Evolutionary conservation across 2,113 vertebrate genomes (phyloP).

Genomic region (Zapus hudsonius): DNA sequence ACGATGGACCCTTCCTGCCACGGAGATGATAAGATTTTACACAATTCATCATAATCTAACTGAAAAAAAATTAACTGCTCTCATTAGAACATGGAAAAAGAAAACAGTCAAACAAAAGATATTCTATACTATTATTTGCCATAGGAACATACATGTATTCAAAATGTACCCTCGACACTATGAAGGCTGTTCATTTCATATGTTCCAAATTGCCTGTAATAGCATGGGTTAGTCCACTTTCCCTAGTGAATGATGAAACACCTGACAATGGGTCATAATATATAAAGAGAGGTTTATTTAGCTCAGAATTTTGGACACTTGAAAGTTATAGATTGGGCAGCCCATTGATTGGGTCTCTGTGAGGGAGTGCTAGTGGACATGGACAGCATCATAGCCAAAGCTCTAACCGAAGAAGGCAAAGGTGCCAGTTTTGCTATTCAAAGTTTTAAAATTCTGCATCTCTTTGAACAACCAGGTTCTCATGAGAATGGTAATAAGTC

Average conservation of each 20-base stretch:
- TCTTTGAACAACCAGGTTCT: not conserved
- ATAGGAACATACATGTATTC: not conserved
- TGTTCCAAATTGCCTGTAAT: not conserved
- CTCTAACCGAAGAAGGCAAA: not conserved
- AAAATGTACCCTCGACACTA: not conserved
- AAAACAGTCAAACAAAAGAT: not conserved
- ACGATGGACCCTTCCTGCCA: not conserved
- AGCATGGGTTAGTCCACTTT: not conserved
- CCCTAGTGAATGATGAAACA: not conserved
- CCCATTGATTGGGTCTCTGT: not conserved
- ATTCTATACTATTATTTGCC: not conserved
- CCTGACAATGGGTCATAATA: not conserved
- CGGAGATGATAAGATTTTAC: not conserved
- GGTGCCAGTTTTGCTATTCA: no score
- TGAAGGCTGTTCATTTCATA: not conserved
- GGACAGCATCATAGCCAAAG: not conserved
- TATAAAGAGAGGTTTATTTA: not conserved
- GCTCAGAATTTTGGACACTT: not conserved
- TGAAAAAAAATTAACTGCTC: not conserved
- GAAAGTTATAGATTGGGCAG: not conserved
- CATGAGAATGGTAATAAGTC: not conserved
- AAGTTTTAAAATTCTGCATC: not conserved
- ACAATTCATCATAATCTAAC: not conserved
- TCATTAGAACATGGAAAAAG: not conserved
- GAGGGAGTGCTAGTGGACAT: no score